Evolutionary conservation across 2,888 invertebrate species (phyloP), one percentile per base, ranked within the genome.

Genomic region (Drosophila melanosoma): DNA sequence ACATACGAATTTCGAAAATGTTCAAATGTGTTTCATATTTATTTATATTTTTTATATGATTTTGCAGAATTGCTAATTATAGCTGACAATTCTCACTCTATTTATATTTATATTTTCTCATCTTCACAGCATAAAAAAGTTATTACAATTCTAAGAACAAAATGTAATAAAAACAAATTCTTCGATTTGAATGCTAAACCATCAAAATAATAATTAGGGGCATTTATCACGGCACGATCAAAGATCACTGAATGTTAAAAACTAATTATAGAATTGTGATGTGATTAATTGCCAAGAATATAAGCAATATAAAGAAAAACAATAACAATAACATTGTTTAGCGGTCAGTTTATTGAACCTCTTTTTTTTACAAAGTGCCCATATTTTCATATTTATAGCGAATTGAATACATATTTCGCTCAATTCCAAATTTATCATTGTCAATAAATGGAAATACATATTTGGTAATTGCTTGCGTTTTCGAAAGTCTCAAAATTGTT

Each of bases 371-470:
- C 59, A 49, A 76, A 76, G 67, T 71, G 67, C 6, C 66, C 56
- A 67, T 71, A 71, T 76, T 52, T 66, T 51, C 45, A 62, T 49
- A 73, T 76, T 59, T 71, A 76, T 66, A 59, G 75, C 38, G 33
- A 51, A 45, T 36, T 45, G 54, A 52, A 63, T 66, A 54, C 49
- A 35, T 57, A 49, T 61, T 10, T 68, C 33, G 70, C 26, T 54
- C 83, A 62, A 77, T 77, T 64, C 53, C 65, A 71, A 83, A 77
- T 74, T 74, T 79, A 77, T 82, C 80, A 66, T 51, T 69, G 83
- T 66, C 81, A 80, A 74, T 74, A 71, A 48, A 52, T 66, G 59
- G 6, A 38, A 5, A 29, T n/a, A 38, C 26, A 29, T 57, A 59
- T 69, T 74, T 61, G 70, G 68, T 74, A 32, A 56, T 62, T 74